A percentile compares a stretch with the other conserved stretches of the same genome.
Conservation (phyloP, 1,140 invertebrate genomes). For the Drosophila seguyi region DNA sequence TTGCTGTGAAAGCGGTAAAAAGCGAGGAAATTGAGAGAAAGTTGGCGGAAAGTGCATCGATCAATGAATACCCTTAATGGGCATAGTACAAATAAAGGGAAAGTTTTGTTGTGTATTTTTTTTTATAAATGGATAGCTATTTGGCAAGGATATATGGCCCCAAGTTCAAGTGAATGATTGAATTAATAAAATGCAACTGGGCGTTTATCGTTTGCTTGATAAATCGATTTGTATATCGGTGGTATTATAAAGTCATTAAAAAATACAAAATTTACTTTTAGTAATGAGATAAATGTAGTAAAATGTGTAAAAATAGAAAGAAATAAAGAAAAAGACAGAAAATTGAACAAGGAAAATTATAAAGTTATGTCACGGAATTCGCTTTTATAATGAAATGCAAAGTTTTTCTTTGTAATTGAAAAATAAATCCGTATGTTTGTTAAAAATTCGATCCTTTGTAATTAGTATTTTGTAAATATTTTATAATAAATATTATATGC, state of each 20-base stretch:
- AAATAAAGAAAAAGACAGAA: no score
- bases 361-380: no score
- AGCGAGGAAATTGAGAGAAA: constrained; percentile 24
- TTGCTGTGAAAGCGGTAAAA: constrained; percentile 44
- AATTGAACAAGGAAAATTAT: no score
- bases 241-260: no score
- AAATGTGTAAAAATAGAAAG: background rate
- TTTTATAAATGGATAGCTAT: constrained; percentile 21
- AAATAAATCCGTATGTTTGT: no score
- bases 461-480: no score
- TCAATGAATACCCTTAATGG: constrained; percentile 58
- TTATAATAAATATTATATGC: no score
- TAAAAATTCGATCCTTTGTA: no score
- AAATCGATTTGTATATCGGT: background rate
- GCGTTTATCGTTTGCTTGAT: constrained; percentile 12
- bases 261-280: background rate
- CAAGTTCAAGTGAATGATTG: constrained; percentile 21
- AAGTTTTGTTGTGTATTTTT: background rate
- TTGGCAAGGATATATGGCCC: constrained; percentile 10
- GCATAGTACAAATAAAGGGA: constrained; percentile 27
- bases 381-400: no score
- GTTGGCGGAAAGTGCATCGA: constrained; percentile 50
- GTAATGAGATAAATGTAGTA: background rate
- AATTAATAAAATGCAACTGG: constrained; percentile 8
- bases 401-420: no score